Conservation (phyloP, 2,888 invertebrate species). For the Tanaodytes sp. region DNA sequence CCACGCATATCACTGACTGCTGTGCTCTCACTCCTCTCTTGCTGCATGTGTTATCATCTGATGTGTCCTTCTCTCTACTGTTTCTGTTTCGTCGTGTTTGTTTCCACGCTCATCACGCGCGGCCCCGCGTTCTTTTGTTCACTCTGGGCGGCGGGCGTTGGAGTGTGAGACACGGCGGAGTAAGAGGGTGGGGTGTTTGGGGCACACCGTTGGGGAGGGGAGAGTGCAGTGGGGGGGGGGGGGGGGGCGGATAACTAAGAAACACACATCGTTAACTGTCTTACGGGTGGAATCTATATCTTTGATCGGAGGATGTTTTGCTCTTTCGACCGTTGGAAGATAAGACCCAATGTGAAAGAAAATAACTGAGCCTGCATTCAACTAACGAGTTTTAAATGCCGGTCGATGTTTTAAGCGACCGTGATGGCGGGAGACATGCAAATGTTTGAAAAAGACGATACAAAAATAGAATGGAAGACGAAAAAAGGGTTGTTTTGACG, state of each 20-base stretch:
- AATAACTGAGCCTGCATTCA: slow-evolving; percentile 26
- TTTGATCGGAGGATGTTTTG: slow-evolving; percentile 55
- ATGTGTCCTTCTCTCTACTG: too few species aligned
- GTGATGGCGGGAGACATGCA: too few species aligned
- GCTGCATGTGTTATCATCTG: too few species aligned
- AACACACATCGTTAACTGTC: slow-evolving; percentile 20
- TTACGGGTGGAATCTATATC: slow-evolving; percentile 49
- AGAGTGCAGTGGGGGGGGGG: background rate
- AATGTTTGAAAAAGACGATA: background rate
- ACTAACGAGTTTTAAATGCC: slow-evolving; percentile 37
- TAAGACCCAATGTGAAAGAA: slow-evolving; percentile 43
- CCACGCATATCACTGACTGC: too few species aligned
- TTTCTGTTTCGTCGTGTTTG: too few species aligned
- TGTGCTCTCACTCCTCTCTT: too few species aligned
- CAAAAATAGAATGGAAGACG: background rate
- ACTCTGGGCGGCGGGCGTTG: too few species aligned
- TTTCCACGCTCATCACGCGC: too few species aligned
- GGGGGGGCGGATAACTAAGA: too few species aligned
- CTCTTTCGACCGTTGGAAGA: slow-evolving; percentile 44
- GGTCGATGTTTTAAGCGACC: slow-evolving; percentile 2
- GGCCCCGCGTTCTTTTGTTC: too few species aligned
- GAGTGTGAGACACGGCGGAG: too few species aligned
- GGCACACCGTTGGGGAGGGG: background rate
- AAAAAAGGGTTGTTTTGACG: background rate
- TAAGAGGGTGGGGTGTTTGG: too few species aligned